Evolutionary conservation across 1,140 invertebrate species (phyloP), one percentile per base, ranked within the genome.

Genomic region (Hylaeus anthracinus): DNA sequence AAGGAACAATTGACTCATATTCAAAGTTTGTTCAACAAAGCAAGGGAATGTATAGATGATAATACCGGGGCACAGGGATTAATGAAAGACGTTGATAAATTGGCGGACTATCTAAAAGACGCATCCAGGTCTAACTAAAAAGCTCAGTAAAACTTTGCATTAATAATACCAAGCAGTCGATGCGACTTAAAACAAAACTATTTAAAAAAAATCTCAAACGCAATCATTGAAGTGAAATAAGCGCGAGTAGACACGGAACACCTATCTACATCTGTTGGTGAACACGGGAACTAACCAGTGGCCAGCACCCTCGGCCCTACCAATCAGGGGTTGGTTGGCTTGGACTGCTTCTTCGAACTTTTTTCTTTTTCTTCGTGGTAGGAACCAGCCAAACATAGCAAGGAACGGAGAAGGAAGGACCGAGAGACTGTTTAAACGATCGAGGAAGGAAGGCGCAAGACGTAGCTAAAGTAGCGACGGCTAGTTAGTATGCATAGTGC

Each of bases 401-500:
- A 61, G 12, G 69, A 55, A 85, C 39, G 41, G 69, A 39, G 60
- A 70, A 71, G 39, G 60, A 64, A 66, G 15, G 73, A 58, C 26
- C 15, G 39, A 2, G 14, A n/a, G 56, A 43, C 37, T 53, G 75
- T 39, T 65, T 61, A 80, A 75, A 82, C 76, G 85, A 82, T 80
- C 78, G 71, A 81, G 86, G 72, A 77, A 84, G 86, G 84, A 85
- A 51, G 72, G 79, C 79, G 78, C n/a, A 75, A 71, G 82, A 82
- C 91, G 89, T 90, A 90, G 89, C 90, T 91, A 90, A 91, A 89
- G 87, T 82, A 88, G 86, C 88, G 86, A 88, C 89, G 86, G 88
- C 92, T 93, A 93, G 92, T 93, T 93, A 92, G 92, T 93, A 93
- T 93, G 92, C 92, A 93, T 93, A 92, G 92, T 92, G 88, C 92